Evolutionary conservation across 2,888 invertebrate species (phyloP).

Genomic region (Caenorhabditis sinica): DNA sequence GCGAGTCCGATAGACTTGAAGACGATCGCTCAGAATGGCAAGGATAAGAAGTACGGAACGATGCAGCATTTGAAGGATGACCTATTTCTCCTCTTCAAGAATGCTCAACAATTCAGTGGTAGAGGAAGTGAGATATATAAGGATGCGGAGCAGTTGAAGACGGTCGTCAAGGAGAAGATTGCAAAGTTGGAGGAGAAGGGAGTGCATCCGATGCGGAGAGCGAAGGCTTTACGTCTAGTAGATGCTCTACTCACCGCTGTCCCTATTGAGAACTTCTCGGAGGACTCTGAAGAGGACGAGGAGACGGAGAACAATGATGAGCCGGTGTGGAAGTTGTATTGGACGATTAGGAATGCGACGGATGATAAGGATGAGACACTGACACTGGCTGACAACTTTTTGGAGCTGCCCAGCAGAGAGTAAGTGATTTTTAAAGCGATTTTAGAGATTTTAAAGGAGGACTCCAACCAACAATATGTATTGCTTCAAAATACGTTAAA

Average conservation of each 20-base stretch:
- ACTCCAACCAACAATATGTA: too few species aligned
- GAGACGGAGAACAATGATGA: constrained; percentile 84
- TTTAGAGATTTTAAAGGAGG: too few species aligned
- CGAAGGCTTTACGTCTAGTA: constrained; percentile 71
- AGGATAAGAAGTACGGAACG: constrained; percentile 88
- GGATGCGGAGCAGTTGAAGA: constrained; percentile 92
- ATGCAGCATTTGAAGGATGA: constrained; percentile 93
- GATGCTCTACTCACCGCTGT: constrained; percentile 77
- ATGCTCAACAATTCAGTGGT: constrained; percentile 95
- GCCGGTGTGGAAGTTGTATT: constrained; percentile 93
- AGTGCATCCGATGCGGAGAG: constrained; percentile 67
- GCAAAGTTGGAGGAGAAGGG: constrained; percentile 70
- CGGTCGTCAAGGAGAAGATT: constrained; percentile 84
- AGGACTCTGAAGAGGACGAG: constrained; percentile 87
- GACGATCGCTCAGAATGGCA: constrained; percentile 92
- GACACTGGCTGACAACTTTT: constrained; percentile 93
- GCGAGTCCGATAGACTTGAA: constrained; percentile 96
- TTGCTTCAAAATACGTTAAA: too few species aligned
- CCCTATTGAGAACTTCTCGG: constrained; percentile 85
- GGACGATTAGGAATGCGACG: constrained; percentile 85
- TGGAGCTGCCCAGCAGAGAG: constrained; percentile 90
- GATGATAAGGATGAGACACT: constrained; percentile 83
- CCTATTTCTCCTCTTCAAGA: constrained; percentile 92
- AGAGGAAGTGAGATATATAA: constrained; percentile 97
- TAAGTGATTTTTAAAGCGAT: constrained; percentile 3